Evolutionary conservation across 2,113 vertebrate species (phyloP).

Genomic region (Phaethon lepturus): DNA sequence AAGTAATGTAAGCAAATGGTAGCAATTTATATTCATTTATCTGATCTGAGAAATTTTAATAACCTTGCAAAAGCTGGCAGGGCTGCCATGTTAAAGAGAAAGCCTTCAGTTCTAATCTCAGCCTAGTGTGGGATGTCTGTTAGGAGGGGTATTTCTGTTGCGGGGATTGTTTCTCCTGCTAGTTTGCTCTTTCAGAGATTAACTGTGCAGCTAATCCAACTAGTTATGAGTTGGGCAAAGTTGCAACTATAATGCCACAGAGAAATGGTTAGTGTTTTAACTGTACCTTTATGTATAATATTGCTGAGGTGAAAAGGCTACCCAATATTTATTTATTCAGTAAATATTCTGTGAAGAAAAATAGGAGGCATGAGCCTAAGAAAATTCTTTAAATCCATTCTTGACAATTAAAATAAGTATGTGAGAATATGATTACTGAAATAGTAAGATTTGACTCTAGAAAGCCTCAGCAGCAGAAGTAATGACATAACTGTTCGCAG

Average conservation of each 20-base stretch:
- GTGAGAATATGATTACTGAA: background rate
- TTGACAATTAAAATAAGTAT: background rate
- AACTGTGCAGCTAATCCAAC: conserved; percentile 1
- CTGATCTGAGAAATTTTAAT: conserved; percentile 39
- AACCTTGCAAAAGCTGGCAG: conserved; percentile 29
- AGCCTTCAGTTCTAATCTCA: conserved; percentile 21
- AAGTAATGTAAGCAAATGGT: background rate
- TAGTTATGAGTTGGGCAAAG: background rate
- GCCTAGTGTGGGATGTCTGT: background rate
- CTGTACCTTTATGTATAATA: background rate
- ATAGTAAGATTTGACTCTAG: background rate
- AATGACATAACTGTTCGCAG: background rate
- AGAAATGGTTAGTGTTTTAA: background rate
- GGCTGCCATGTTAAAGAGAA: background rate
- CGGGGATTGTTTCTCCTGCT: background rate
- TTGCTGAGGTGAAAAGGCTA: background rate
- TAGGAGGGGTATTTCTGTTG: background rate
- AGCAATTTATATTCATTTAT: background rate
- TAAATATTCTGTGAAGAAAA: background rate
- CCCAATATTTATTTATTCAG: background rate
- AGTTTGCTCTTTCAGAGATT: background rate
- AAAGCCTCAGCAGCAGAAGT: background rate
- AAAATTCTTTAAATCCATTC: background rate
- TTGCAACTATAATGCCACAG: background rate
- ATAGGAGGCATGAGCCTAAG: background rate